Evolutionary conservation across 1,140 invertebrate species (phyloP).

Genomic region (Saccostrea cuccullata): DNA sequence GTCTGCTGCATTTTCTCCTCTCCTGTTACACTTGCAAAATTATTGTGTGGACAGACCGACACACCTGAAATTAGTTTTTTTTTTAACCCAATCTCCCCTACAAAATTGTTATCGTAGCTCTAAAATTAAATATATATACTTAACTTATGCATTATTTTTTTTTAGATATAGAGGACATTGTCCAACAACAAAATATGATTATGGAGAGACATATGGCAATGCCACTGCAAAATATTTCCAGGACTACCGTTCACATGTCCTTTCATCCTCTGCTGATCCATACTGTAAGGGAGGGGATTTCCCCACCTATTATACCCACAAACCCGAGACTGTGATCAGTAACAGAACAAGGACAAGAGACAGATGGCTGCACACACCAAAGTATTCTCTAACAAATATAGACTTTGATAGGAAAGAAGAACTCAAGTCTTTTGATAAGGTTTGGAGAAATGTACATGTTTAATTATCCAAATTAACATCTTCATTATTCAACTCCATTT

Average conservation of each 20-base stretch:
- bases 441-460: conserved; percentile 48
- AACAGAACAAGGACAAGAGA: conserved; percentile 73
- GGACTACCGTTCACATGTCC: conserved; percentile 75
- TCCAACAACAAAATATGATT: conserved; percentile 78
- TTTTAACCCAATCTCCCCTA: too few relatives aligned
- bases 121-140: not conserved
- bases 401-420: conserved; percentile 77
- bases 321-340: conserved; percentile 76
- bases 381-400: conserved; percentile 75
- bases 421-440: conserved; percentile 72
- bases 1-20: too few relatives aligned
- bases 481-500: not conserved
- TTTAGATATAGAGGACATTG: conserved; percentile 78
- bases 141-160: not conserved
- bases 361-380: conserved; percentile 73
- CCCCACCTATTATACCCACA: conserved; percentile 77
- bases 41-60: too few relatives aligned
- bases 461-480: not conserved
- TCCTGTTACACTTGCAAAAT: too few relatives aligned
- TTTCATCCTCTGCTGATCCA: conserved; percentile 75
- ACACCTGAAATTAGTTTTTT: too few relatives aligned
- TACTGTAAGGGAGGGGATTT: conserved; percentile 76
- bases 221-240: conserved; percentile 79
- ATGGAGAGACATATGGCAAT: conserved; percentile 79
- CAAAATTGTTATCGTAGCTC: not conserved